These are phyloP conservation scores for Nyctibius bracteatus DNA, from an alignment of 2,113 vertebrate genomes.

Conservation along the genomic window DNA sequence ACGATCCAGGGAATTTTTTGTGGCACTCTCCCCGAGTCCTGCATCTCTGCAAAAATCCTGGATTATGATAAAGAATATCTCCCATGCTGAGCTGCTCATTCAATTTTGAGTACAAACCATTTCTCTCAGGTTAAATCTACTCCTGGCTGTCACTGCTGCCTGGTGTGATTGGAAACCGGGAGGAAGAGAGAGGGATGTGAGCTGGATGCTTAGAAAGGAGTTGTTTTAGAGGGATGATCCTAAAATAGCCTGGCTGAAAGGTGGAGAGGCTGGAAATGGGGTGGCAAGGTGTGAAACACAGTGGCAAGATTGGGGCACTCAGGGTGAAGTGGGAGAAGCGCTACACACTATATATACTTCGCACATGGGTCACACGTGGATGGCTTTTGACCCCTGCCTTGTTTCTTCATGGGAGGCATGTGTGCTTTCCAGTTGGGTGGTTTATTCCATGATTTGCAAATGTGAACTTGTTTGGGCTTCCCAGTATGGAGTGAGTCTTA, in stretches of 20 bases:
- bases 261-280: not conserved
- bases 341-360: not conserved
- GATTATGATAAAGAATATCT: not conserved
- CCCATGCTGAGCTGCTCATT: not conserved
- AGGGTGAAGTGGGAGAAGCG: not conserved
- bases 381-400: not conserved
- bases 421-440: not conserved
- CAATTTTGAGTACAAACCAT: not conserved
- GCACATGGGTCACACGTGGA: accelerated
- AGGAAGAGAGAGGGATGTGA: not conserved
- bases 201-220: not conserved
- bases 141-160: not conserved
- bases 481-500: accelerated
- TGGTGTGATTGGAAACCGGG: not conserved
- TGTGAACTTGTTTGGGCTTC: not conserved
- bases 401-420: not conserved
- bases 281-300: not conserved
- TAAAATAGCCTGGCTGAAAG: not conserved
- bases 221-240: not conserved
- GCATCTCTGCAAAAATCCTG: not conserved
- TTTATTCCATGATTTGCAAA: not conserved
- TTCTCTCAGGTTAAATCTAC: not conserved
- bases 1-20: not conserved
- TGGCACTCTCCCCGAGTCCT: not conserved
- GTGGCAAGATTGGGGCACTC: not conserved